These are phyloP conservation scores for Archaeoteleia sp. DNA, from an alignment of 2,888 invertebrate genomes.

Conservation along the genomic window DNA sequence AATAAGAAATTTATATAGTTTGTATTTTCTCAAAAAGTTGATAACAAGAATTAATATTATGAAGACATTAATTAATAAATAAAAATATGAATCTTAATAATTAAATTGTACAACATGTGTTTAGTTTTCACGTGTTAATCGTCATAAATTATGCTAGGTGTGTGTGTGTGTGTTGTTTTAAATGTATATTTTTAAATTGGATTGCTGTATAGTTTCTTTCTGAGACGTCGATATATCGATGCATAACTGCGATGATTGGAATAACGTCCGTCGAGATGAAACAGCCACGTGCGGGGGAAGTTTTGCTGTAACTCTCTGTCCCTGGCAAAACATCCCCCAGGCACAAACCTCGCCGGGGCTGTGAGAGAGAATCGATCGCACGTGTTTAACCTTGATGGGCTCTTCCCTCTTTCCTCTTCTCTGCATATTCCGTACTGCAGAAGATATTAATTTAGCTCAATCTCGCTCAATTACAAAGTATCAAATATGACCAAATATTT, in stretches of 20 bases:
- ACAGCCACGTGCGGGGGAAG: slow-evolving; percentile 38
- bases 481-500: slow-evolving; percentile 21
- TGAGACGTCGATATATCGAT: slow-evolving; percentile 12
- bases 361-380: slow-evolving; percentile 61
- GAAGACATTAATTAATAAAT: no score
- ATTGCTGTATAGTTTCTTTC: neutral
- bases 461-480: slow-evolving; percentile 39
- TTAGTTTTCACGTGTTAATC: no score
- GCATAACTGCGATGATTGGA: slow-evolving; percentile 17
- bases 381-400: slow-evolving; percentile 61
- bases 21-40: no score
- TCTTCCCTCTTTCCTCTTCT: slow-evolving; percentile 35
- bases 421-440: slow-evolving; percentile 22
- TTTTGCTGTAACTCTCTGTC: slow-evolving; percentile 34
- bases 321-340: slow-evolving; percentile 52
- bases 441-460: slow-evolving; percentile 47
- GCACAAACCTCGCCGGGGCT: slow-evolving; percentile 47
- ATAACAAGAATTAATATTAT: no score
- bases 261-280: slow-evolving; percentile 27
- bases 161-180: no score
- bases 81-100: no score
- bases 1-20: no score
- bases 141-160: no score
- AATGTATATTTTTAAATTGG: neutral
- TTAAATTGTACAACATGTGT: slow-evolving; percentile 4